A percentile compares a stretch with the other conserved stretches of the same genome.
Conservation (phyloP, 2,888 invertebrate species). For the Heliconius charithonia region DNA sequence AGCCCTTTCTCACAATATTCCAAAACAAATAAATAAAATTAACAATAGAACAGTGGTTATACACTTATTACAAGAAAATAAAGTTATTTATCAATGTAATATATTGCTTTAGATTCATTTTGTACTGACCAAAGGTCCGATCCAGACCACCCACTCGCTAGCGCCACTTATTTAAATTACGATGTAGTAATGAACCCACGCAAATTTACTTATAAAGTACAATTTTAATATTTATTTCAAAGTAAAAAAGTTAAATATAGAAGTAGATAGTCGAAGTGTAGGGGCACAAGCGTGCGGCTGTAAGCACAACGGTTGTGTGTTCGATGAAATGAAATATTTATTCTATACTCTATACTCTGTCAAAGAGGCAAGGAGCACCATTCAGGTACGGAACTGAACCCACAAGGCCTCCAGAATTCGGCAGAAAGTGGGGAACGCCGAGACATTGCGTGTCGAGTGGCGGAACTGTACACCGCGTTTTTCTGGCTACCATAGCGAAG, state of each 20-base stretch:
- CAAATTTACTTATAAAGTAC: background rate
- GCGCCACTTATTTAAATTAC: constrained; percentile 12
- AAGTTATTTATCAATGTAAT: constrained; percentile 21
- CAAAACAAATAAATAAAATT: background rate
- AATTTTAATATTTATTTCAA: background rate
- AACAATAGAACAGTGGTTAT: background rate
- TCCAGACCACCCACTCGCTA: constrained; percentile 18
- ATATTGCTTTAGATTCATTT: constrained; percentile 8
- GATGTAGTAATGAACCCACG: constrained; percentile 7
- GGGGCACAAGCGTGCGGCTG: background rate
- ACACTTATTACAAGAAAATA: constrained; percentile 11
- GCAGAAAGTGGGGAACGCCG: no score
- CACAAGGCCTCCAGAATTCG: no score
- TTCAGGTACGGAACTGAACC: background rate
- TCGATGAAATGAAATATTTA: background rate
- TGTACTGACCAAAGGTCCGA: background rate
- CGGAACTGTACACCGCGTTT: background rate
- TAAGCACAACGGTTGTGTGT: background rate
- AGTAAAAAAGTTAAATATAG: no score
- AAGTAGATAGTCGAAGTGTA: background rate
- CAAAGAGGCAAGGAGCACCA: background rate
- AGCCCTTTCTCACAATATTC: background rate
- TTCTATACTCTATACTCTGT: no score
- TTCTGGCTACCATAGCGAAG: background rate
- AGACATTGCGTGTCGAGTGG: background rate